phyloP scores from a whole-genome alignment of 2,888 invertebrate species.

The Tachina grossa region DNA sequence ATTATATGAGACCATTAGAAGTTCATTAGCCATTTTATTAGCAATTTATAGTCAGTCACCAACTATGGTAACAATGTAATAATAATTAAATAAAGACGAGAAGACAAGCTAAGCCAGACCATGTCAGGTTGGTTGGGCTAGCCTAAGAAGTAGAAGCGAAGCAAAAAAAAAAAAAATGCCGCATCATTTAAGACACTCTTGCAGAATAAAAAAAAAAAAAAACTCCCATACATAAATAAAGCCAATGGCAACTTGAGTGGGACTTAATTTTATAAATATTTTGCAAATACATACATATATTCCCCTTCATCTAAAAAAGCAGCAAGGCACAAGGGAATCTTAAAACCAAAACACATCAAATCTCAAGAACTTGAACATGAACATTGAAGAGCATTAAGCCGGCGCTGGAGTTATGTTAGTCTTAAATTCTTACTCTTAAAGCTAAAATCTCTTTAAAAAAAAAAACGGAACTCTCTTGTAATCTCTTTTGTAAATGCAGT shows the following conservation, averaged over 20 bases:
- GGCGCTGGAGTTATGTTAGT: constrained; percentile 31
- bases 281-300: background rate
- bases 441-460: constrained; percentile 32
- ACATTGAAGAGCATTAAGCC: constrained; percentile 51
- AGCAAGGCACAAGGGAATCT: constrained; percentile 3
- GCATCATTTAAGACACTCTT: constrained; percentile 32
- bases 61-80: constrained; percentile 66
- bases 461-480: constrained; percentile 25
- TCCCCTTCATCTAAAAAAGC: background rate
- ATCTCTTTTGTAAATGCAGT: constrained; percentile 32
- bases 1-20: constrained; percentile 52
- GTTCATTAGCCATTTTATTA: constrained; percentile 68
- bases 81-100: constrained; percentile 58
- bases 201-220: constrained; percentile 5
- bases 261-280: constrained; percentile 39
- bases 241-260: constrained; percentile 15
- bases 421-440: constrained; percentile 36
- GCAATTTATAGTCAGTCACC: constrained; percentile 67
- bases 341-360: constrained; percentile 34
- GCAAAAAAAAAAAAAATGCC: background rate
- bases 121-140: constrained; percentile 23
- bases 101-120: constrained; percentile 37
- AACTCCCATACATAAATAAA: background rate
- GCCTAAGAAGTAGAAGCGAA: background rate
- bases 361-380: constrained; percentile 19